Conservation (phyloP, 1,140 invertebrate species). For the Reticulitermes speratus region DNA sequence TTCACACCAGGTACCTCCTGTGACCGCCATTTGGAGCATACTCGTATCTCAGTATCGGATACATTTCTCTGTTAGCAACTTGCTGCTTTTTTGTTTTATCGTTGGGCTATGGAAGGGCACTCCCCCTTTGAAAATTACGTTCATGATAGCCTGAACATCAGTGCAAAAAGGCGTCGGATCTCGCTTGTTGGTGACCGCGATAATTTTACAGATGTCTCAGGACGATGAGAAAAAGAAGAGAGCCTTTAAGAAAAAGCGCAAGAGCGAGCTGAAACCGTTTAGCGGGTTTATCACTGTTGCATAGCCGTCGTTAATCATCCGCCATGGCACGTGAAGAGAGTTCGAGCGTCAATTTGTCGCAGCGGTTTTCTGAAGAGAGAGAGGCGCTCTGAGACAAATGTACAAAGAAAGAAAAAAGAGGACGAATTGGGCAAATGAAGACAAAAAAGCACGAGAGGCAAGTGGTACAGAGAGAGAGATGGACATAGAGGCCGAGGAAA, state of each 20-base stretch:
- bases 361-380: not conserved
- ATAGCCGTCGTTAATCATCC: not conserved
- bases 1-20: too few species aligned
- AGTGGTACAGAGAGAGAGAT: too few species aligned
- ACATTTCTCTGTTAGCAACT: too few species aligned
- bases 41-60: too few species aligned
- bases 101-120: too few species aligned
- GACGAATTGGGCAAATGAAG: too few species aligned
- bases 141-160: not conserved
- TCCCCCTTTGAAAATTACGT: too few species aligned
- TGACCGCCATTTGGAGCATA: too few species aligned
- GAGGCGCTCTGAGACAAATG: not conserved
- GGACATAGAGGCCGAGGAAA: too few species aligned
- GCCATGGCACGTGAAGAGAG: not conserved
- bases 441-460: too few species aligned
- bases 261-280: not conserved
- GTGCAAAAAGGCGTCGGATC: not conserved
- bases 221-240: not conserved
- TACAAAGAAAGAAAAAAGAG: not conserved
- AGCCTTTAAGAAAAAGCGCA: not conserved
- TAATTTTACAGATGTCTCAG: not conserved
- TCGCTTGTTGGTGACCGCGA: not conserved
- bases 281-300: not conserved
- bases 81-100: too few species aligned
- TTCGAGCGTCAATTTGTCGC: conserved; percentile 5